phyloP scores from a whole-genome alignment of 1,140 invertebrate species.

The Cyphomyrmex costatus region DNA sequence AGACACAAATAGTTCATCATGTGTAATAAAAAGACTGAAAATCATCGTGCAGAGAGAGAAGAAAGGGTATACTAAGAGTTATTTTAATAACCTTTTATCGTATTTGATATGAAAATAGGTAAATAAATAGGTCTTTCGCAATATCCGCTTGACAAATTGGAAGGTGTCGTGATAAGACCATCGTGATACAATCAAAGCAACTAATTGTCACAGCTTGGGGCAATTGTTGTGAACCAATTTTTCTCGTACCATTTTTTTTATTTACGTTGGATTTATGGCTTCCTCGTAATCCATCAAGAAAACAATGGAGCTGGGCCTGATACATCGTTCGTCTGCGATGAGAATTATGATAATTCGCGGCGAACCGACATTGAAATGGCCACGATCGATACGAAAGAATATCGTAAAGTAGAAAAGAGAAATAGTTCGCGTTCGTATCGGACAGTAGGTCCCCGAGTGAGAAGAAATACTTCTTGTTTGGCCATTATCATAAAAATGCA shows the following conservation, averaged over 20 bases:
- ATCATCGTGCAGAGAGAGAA: no score
- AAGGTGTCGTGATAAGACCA: neutral
- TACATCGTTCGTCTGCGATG: neutral
- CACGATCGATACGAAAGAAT: slow-evolving; percentile 40
- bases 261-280: neutral
- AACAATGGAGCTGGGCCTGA: neutral
- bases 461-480: neutral
- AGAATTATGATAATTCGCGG: slow-evolving; percentile 23
- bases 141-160: neutral
- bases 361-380: slow-evolving; percentile 3
- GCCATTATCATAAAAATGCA: slow-evolving; percentile 17
- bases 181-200: neutral
- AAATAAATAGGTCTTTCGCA: neutral
- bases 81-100: neutral
- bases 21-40: no score
- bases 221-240: neutral
- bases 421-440: neutral
- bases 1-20: no score
- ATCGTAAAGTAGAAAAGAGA: neutral
- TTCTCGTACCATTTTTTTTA: neutral
- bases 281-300: slow-evolving; percentile 6
- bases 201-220: neutral
- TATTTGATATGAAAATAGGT: neutral
- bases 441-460: neutral
- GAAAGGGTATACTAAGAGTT: no score